phyloP scores from a whole-genome alignment of 1,140 invertebrate genomes.

The Penaeus japonicus region DNA sequence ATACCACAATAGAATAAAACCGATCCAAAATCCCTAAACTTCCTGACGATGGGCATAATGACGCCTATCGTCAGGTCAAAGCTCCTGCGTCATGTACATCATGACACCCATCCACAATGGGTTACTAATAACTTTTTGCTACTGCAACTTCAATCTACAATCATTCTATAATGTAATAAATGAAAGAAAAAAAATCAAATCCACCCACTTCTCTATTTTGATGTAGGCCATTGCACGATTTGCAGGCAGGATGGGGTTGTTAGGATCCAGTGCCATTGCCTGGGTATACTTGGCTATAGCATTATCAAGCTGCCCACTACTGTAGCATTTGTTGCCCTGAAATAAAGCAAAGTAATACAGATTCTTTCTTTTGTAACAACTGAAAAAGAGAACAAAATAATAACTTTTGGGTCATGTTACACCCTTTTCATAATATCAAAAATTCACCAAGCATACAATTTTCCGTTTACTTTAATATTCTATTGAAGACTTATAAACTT shows the following conservation, averaged over 20 bases:
- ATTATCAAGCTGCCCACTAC: slow-evolving; percentile 77
- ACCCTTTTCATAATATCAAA: no score
- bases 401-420: no score
- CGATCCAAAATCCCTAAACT: no score
- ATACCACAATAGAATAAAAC: no score
- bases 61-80: no score
- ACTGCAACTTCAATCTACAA: not conserved
- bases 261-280: slow-evolving; percentile 78
- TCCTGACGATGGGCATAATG: no score
- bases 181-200: not conserved
- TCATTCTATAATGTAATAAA: not conserved
- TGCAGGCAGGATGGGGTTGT: slow-evolving; percentile 83
- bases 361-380: not conserved
- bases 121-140: no score
- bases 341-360: not conserved
- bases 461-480: no score
- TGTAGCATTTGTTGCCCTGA: slow-evolving; percentile 84
- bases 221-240: slow-evolving; percentile 89
- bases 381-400: not conserved
- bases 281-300: slow-evolving; percentile 82
- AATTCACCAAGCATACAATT: no score
- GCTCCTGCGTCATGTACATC: not conserved
- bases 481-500: not conserved
- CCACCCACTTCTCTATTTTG: slow-evolving; percentile 66
- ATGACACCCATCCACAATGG: no score